These are phyloP conservation scores for Ctenomys sociabilis DNA, from an alignment of 2,113 vertebrate genomes.

Conservation along the genomic window DNA sequence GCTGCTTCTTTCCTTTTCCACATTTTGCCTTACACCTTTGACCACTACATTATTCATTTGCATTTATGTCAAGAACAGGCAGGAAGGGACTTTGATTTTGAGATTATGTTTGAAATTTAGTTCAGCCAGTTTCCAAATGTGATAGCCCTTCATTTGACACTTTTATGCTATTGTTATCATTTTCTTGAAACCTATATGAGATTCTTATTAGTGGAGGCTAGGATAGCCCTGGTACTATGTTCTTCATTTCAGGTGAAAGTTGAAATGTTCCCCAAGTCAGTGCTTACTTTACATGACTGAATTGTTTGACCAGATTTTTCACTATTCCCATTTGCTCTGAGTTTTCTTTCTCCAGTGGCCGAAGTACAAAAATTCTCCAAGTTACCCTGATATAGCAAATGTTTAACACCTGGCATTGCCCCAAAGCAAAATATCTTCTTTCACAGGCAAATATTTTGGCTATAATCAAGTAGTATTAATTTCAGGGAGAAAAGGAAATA, in stretches of 20 bases:
- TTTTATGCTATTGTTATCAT: neutral
- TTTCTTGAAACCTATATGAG: constrained; percentile 6
- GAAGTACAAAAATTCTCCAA: neutral
- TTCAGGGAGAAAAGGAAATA: constrained; percentile 17
- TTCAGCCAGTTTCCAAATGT: neutral
- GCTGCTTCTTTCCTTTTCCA: neutral
- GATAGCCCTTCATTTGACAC: neutral
- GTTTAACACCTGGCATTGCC: neutral
- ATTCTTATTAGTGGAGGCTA: neutral
- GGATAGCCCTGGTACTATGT: neutral
- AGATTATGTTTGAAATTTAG: neutral
- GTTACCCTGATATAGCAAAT: neutral
- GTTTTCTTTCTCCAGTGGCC: neutral
- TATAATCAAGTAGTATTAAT: neutral
- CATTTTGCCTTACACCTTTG: neutral
- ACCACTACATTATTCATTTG: neutral
- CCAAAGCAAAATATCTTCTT: constrained; percentile 5
- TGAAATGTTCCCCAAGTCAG: neutral
- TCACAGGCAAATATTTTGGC: neutral
- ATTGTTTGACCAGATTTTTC: neutral
- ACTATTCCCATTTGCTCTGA: neutral
- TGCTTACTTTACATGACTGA: neutral
- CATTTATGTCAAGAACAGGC: neutral
- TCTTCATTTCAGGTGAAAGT: neutral
- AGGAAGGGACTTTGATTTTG: neutral